Conservation (phyloP, 2,888 invertebrate genomes). For the Hypolimnas misippus region DNA sequence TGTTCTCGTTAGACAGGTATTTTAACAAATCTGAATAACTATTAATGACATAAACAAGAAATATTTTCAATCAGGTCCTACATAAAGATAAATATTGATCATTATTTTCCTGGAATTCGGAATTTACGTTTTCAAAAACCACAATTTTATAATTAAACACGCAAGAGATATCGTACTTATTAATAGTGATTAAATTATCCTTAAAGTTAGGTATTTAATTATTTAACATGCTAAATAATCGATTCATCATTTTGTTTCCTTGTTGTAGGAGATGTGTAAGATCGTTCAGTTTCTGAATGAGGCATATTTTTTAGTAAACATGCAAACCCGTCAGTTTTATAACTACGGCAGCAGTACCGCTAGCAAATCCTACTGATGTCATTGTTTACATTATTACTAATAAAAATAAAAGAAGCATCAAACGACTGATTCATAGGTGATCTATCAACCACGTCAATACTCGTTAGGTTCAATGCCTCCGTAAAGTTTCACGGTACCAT, state of each 20-base stretch:
- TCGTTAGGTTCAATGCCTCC: conserved; percentile 71
- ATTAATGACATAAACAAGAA: background rate
- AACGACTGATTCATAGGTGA: conserved; percentile 63
- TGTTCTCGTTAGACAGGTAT: conserved; percentile 18
- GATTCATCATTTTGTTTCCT: too few relatives aligned
- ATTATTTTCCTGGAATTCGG: background rate
- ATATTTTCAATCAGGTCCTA: background rate
- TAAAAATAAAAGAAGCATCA: conserved; percentile 48
- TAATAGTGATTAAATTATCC: background rate
- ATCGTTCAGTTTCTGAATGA: too few relatives aligned
- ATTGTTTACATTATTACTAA: conserved; percentile 51
- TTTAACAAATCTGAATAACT: conserved; percentile 19
- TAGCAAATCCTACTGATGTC: conserved; percentile 51
- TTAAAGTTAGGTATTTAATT: background rate
- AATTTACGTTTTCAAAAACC: too few relatives aligned
- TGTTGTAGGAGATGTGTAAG: too few relatives aligned
- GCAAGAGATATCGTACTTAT: too few relatives aligned
- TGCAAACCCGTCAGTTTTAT: too few relatives aligned
- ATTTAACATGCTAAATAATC: background rate
- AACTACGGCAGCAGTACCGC: background rate
- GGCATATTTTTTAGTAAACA: too few relatives aligned
- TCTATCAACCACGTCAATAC: conserved; percentile 64
- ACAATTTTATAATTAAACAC: too few relatives aligned
- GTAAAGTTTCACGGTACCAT: conserved; percentile 63
- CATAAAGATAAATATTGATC: background rate